Conservation (phyloP, 23 tunicate species). For the Ciona savignyi region DNA sequence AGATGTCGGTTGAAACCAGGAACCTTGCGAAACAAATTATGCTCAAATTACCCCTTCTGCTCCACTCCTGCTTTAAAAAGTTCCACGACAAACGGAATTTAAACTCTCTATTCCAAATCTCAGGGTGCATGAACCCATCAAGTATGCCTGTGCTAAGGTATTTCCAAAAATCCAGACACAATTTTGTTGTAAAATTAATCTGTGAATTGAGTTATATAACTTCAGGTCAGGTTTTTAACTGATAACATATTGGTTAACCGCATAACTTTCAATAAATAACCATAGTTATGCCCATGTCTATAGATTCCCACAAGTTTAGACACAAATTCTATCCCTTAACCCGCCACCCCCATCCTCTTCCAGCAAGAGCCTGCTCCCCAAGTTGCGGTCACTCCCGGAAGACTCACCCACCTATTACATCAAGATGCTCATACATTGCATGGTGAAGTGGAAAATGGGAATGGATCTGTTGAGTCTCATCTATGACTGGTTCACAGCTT, state of each 20-base stretch:
- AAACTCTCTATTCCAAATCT: slow-evolving; percentile 55
- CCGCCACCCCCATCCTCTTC: not conserved
- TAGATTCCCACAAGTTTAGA: no score
- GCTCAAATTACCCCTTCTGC: slow-evolving; percentile 19
- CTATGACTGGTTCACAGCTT: slow-evolving; percentile 31
- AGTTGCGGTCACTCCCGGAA: slow-evolving; percentile 52
- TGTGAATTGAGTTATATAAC: no score
- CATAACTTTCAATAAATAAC: no score
- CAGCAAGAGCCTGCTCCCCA: slow-evolving; percentile 74
- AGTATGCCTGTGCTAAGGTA: slow-evolving; percentile 23
- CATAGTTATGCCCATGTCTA: no score
- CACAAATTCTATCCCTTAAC: not conserved
- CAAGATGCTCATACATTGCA: slow-evolving; percentile 51
- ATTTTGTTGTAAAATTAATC: no score
- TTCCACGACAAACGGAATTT: slow-evolving; percentile 56
- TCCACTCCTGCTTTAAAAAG: slow-evolving; percentile 54
- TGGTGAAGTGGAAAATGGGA: slow-evolving; percentile 51
- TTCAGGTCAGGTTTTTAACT: no score
- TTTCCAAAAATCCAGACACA: no score
- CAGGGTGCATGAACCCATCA: slow-evolving; percentile 1
- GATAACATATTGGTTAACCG: no score
- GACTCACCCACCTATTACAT: slow-evolving; percentile 22
- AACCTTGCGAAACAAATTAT: not conserved
- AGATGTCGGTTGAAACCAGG: not conserved
- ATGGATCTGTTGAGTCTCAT: slow-evolving; percentile 42